Conservation (phyloP, 2,888 invertebrate species). For the Blastobasis lacticolella region DNA sequence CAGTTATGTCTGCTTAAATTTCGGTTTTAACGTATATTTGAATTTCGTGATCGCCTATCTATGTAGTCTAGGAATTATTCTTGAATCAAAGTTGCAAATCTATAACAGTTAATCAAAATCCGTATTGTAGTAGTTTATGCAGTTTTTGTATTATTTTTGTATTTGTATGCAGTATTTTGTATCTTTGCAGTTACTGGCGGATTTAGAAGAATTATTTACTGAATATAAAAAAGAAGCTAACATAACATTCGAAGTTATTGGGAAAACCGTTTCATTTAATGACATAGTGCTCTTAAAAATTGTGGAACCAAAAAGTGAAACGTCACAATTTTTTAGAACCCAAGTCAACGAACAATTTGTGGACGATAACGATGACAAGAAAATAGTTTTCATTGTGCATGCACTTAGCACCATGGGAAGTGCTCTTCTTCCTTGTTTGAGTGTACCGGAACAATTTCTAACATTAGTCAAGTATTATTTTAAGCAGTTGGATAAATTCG, state of each 20-base stretch:
- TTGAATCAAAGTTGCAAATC: too few relatives aligned
- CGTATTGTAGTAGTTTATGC: not conserved
- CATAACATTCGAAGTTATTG: conserved; percentile 30
- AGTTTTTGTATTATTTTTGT: too few relatives aligned
- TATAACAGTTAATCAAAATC: too few relatives aligned
- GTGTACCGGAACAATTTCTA: conserved; percentile 11
- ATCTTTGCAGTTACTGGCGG: conserved; percentile 32
- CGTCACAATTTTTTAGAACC: conserved; percentile 25
- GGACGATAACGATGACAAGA: conserved; percentile 43
- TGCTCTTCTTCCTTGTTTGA: conserved; percentile 18
- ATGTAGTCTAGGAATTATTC: too few relatives aligned
- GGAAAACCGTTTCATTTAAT: conserved; percentile 45
- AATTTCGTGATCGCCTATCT: too few relatives aligned
- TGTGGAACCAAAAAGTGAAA: conserved; percentile 14
- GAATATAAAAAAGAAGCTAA: conserved; percentile 20
- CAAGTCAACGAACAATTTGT: conserved; percentile 33
- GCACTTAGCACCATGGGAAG: conserved; percentile 45
- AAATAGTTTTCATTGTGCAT: conserved; percentile 57
- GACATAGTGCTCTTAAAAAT: conserved; percentile 45
- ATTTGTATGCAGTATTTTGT: too few relatives aligned
- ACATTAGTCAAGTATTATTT: conserved; percentile 37
- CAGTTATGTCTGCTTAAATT: too few relatives aligned
- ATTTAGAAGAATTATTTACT: conserved; percentile 21
- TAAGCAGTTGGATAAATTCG: conserved; percentile 46
- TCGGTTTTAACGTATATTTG: too few relatives aligned